Conservation (phyloP, 2,888 invertebrate genomes). For the Taphrorychus bicolor region DNA sequence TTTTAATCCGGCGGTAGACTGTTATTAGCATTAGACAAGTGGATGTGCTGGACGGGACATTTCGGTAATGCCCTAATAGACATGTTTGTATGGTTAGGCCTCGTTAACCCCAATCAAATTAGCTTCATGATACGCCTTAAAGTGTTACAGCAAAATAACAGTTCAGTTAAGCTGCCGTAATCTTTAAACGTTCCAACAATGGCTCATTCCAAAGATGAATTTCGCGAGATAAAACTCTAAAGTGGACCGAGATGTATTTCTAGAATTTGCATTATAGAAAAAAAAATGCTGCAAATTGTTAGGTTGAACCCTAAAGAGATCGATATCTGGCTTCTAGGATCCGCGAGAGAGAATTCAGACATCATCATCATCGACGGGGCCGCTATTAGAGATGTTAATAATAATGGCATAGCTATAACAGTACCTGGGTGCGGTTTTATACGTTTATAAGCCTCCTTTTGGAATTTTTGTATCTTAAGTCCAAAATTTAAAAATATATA, state of each 20-base stretch:
- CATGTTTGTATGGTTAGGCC: neutral
- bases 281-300: neutral
- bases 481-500: too few relatives aligned
- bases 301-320: neutral
- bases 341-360: neutral
- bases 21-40: constrained; percentile 7
- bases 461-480: too few relatives aligned
- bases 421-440: neutral
- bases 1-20: neutral
- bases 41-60: neutral
- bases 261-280: neutral
- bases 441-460: too few relatives aligned
- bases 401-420: neutral
- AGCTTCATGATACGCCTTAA: neutral
- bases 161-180: neutral
- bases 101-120: neutral
- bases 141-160: neutral
- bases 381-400: neutral
- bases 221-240: neutral
- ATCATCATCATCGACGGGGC: neutral
- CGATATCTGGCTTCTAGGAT: neutral
- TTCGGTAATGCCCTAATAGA: neutral
- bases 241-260: neutral
- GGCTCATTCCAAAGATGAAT: neutral
- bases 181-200: neutral